Evolutionary conservation across 2,113 vertebrate genomes (phyloP).

Genomic region (Daubentonia madagascariensis): DNA sequence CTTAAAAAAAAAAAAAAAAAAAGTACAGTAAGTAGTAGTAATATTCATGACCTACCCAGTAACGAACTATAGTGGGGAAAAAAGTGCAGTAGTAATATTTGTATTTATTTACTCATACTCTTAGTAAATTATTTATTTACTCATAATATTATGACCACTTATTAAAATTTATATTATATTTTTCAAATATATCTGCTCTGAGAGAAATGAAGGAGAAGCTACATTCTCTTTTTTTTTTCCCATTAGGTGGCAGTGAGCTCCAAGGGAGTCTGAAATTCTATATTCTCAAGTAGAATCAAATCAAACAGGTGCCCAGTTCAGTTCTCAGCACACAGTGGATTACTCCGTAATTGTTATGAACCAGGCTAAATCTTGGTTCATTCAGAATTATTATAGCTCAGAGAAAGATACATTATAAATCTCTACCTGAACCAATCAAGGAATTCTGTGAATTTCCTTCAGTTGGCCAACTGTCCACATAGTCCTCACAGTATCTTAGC

Average conservation of each 20-base stretch:
- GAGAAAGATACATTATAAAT: background rate
- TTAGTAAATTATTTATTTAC: no score
- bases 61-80: background rate
- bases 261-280: constrained; percentile 39
- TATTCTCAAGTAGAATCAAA: constrained; percentile 40
- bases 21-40: background rate
- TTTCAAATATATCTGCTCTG: no score
- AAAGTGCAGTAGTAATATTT: no score
- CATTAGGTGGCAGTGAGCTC: constrained; percentile 32
- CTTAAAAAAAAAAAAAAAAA: background rate
- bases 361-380: constrained; percentile 32
- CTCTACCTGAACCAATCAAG: background rate
- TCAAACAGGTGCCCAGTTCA: constrained; percentile 24
- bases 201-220: constrained; percentile 31
- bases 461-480: background rate
- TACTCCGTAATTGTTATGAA: constrained; percentile 46
- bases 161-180: no score
- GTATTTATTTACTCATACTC: no score
- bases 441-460: constrained; percentile 37
- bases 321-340: constrained; percentile 55
- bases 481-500: background rate
- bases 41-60: constrained; percentile 3
- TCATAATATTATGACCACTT: no score
- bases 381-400: constrained; percentile 37
- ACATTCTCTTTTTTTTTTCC: background rate